Evolutionary conservation across 2,797 vertebrate genomes (phyloP).

Genomic region (Sebastiscus albofasciatus): DNA sequence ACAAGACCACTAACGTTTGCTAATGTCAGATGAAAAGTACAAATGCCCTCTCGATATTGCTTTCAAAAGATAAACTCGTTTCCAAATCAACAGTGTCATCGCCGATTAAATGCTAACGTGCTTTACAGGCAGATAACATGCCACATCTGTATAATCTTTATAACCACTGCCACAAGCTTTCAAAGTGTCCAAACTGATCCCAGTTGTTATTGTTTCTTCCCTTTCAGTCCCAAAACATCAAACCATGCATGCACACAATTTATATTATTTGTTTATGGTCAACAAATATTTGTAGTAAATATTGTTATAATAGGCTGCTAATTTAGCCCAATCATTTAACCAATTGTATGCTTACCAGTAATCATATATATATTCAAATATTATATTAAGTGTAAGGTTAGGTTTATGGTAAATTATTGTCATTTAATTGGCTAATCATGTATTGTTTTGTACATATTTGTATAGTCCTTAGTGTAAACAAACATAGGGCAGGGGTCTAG

Average conservation of each 20-base stretch:
- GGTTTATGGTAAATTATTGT: not conserved
- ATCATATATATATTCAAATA: not conserved
- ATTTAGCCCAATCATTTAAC: not conserved
- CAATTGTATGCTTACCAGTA: not conserved
- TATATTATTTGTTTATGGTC: not conserved
- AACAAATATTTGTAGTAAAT: not conserved
- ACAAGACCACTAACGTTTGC: not conserved
- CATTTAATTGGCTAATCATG: not conserved
- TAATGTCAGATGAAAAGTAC: not conserved
- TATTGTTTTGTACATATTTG: not conserved
- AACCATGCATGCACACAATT: not conserved
- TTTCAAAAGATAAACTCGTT: not conserved
- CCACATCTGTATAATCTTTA: not conserved
- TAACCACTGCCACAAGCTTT: not conserved
- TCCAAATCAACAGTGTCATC: not conserved
- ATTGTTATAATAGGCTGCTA: not conserved
- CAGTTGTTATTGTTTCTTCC: not conserved
- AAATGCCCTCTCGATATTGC: not conserved
- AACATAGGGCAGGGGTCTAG: too few relatives aligned
- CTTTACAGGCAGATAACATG: too few relatives aligned
- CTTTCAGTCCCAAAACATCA: conserved; percentile 23
- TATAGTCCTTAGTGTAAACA: not conserved
- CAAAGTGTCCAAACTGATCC: not conserved
- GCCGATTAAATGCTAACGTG: not conserved
- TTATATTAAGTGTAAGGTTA: not conserved